Base-by-base conservation (phyloP, 2,888 invertebrate genomes). In the Lasius platythorax region DNA sequence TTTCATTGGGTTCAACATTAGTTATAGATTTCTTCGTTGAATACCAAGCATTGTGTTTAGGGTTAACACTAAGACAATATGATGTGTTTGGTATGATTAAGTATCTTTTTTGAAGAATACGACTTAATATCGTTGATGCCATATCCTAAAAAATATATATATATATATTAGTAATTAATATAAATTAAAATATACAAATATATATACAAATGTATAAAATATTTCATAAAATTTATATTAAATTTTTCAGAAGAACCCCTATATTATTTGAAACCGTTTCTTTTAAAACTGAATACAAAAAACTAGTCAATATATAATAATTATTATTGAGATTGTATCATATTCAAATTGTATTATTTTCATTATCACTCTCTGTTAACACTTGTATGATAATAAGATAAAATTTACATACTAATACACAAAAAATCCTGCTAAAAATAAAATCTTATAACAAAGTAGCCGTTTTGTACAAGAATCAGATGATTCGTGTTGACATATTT, bases 121-220 rank as follows among this genome's bases (percentile, higher is more conserved):
- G 88, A 85, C 90, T 91, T 46, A 93, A 85, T 64, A 84, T 92
- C 8, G 88, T 70, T 15, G 92, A 87, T 67, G 93, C 92, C 94
- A 94, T 94, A 53, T 83, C 91, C 85, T 91, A 73, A 78, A 89
- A 81, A 33, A 40, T 58, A 61, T 56, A 9, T 30, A 50, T 46
- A n/a, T n/a, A 33, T 61, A 64, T 66, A 61, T 50, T 46, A 46
- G 5, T 46, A 46, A 46, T 46, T 46, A 43, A 12, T 43, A 18
- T 18, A 46, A 46, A 18, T 46, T 18, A 18, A 18, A 5, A 50
- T n/a, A 50, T 8, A 6, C 6, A 50, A 6, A 50, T n/a, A n/a
- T 50, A 50, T 8, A n/a, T 15, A 15, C 9, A 23, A 2, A 6
- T 23, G 5, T 46, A 67, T 6, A 28, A 43, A 46, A 46, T 23